Evolutionary conservation across 2,797 vertebrate genomes (phyloP).

Genomic region (Geotrypetes seraphini): DNA sequence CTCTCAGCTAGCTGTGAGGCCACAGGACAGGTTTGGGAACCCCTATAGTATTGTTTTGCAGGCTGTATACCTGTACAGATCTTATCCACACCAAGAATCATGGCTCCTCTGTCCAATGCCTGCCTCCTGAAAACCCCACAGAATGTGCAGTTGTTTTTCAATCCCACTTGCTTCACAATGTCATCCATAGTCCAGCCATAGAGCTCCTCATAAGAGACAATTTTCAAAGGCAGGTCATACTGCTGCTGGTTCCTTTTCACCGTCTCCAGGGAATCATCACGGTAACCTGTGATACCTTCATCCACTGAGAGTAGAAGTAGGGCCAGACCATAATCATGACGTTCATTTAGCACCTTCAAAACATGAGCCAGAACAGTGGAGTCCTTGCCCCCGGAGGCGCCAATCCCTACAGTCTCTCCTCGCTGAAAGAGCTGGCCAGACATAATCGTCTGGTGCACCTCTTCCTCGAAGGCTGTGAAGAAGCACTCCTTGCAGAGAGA

Average conservation of each 20-base stretch:
- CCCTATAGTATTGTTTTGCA: constrained; percentile 76
- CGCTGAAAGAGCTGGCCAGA: no score
- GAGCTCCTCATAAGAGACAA: constrained; percentile 73
- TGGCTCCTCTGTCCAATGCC: no score
- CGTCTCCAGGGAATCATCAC: constrained; percentile 73
- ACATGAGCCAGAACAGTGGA: constrained; percentile 82
- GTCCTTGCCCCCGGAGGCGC: constrained; percentile 77
- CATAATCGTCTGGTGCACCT: no score
- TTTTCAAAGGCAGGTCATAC: constrained; percentile 70
- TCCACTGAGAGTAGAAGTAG: constrained; percentile 74
- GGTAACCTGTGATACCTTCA: constrained; percentile 77
- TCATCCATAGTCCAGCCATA: constrained; percentile 89
- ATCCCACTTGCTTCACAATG: no score
- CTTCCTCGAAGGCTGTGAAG: constrained; percentile 73
- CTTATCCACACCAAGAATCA: no score
- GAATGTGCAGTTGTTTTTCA: no score
- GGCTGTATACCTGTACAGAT: no score
- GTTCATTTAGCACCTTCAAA: constrained; percentile 64
- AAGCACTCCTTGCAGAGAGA: constrained; percentile 75
- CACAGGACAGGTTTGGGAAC: no score
- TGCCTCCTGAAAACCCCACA: no score
- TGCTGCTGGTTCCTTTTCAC: constrained; percentile 67
- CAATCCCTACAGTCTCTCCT: constrained; percentile 66
- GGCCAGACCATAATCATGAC: constrained; percentile 59
- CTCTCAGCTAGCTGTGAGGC: no score